These are phyloP conservation scores for Rhorus exstirpatorius DNA, from an alignment of 2,888 invertebrate genomes.

Conservation along the genomic window DNA sequence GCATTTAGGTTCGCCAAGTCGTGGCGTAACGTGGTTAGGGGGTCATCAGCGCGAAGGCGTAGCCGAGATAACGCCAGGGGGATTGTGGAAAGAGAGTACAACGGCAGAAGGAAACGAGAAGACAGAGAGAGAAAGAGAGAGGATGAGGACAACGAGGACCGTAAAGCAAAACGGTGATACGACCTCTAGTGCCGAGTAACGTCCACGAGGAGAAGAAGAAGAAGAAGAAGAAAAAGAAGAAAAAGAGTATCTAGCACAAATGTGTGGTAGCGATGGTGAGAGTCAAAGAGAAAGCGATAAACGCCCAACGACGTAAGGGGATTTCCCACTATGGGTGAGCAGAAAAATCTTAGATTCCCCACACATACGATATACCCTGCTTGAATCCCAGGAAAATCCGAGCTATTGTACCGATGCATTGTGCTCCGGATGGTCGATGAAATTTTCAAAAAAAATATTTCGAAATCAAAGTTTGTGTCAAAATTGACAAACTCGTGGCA, in stretches of 20 bases:
- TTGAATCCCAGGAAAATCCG: constrained; percentile 24
- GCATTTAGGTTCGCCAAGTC: constrained; percentile 79
- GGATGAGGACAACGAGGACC: constrained; percentile 46
- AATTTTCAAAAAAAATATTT: constrained; percentile 14
- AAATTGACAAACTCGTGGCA: not conserved
- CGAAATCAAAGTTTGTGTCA: not conserved
- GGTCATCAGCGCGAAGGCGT: constrained; percentile 77
- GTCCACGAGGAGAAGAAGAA: constrained; percentile 24
- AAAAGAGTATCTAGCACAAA: constrained; percentile 18
- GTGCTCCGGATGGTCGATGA: not conserved
- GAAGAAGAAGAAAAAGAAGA: constrained; percentile 27
- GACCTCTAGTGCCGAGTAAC: constrained; percentile 53
- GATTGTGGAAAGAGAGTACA: constrained; percentile 53
- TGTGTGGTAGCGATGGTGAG: constrained; percentile 24
- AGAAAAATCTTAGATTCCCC: constrained; percentile 57
- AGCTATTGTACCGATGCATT: constrained; percentile 1
- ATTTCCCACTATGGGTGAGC: constrained; percentile 32
- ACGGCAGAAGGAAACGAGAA: constrained; percentile 4
- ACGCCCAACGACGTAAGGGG: constrained; percentile 56
- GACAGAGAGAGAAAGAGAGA: constrained; percentile 42
- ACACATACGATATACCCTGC: not conserved
- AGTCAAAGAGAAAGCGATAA: constrained; percentile 63
- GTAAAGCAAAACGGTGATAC: constrained; percentile 61
- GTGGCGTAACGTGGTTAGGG: constrained; percentile 79
- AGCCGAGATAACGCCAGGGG: constrained; percentile 74